Evolutionary conservation across 2,888 invertebrate species (phyloP), one percentile per base, ranked within the genome.

Genomic region (Cataglyphis albicans): DNA sequence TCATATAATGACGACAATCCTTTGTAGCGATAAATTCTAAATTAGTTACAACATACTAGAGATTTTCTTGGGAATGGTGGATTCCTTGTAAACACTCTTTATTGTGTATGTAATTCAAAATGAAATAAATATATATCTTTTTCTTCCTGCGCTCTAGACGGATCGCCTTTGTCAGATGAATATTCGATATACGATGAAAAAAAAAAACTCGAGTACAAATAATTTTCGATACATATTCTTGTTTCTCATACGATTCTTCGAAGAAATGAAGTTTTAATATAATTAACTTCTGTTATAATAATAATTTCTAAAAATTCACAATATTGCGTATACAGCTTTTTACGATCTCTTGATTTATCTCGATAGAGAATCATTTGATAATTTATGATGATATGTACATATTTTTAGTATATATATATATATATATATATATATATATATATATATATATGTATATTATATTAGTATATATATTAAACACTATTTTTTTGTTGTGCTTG

Each of bases 21-120:
- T 55, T 38, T 18, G 52, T 55, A 55, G 67, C 55, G 38, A 68
- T 29, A 68, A 38, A 64, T 18, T 67, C 10, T 76, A 5, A 55
- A 73, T 73, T 73, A 41, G 3, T 29, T n/a, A 76, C 4, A 7
- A 7, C 21, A 9, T 18, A 15, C 21, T 35, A 64, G 25, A 44
- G 65, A 55, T 55, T n/a, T 32, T 67, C 18, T 25, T 12, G 35
- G 29, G 35, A 21, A 52, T 25, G 32, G 21, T 25, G 3, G 7
- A 67, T 55, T 38, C 10, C 6, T 64, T 65, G 64, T 38, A 15
- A 10, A 76, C 38, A 18, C 9, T 55, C 38, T 67, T 52, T 18
- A 48, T 52, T 75, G 18, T 65, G 29, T 12, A 15, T 73, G 18
- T 75, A 67, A 76, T n/a, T 52, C 15, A 3, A 74, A 61, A 18